Conservation (phyloP, 2,888 invertebrate genomes). For the Drosophila kanekoi region DNA sequence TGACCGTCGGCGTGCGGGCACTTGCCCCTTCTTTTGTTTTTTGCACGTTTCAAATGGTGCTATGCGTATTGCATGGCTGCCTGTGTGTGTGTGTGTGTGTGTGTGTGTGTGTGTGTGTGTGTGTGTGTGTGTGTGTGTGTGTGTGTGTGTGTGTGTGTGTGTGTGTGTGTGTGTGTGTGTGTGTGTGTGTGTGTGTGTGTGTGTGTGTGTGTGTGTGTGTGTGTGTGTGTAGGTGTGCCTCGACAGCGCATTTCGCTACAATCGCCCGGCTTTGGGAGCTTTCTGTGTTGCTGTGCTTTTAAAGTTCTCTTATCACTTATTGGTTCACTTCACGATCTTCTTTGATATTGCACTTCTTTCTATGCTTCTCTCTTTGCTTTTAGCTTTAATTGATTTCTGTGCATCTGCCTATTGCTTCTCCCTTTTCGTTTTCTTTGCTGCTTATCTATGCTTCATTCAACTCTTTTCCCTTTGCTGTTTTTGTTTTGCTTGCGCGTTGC, state of each 20-base stretch:
- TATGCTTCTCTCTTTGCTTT: neutral
- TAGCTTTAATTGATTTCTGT: too few species aligned
- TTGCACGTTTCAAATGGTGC: slow-evolving; percentile 6
- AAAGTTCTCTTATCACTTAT: neutral
- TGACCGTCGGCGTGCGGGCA: neutral
- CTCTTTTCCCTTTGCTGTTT: too few species aligned
- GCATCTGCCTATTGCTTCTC: neutral
- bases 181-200: neutral
- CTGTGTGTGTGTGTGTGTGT: slow-evolving; percentile 1
- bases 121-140: neutral
- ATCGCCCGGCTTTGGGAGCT: neutral
- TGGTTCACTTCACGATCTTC: neutral
- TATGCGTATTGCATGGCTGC: slow-evolving; percentile 51
- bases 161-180: slow-evolving; percentile 2
- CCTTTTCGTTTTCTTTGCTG: neutral
- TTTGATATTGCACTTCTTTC: too few species aligned
- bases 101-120: slow-evolving; percentile 4
- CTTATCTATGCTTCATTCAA: too few species aligned
- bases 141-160: slow-evolving; percentile 1
- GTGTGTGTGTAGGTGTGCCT: slow-evolving; percentile 1
- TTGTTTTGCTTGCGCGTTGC: too few species aligned
- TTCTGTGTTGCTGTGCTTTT: neutral
- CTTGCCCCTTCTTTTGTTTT: neutral
- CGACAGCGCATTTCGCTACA: slow-evolving; percentile 6
- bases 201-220: slow-evolving; percentile 2